phyloP scores from a whole-genome alignment of 1,140 invertebrate genomes.

The Campoletis sonorensis region DNA sequence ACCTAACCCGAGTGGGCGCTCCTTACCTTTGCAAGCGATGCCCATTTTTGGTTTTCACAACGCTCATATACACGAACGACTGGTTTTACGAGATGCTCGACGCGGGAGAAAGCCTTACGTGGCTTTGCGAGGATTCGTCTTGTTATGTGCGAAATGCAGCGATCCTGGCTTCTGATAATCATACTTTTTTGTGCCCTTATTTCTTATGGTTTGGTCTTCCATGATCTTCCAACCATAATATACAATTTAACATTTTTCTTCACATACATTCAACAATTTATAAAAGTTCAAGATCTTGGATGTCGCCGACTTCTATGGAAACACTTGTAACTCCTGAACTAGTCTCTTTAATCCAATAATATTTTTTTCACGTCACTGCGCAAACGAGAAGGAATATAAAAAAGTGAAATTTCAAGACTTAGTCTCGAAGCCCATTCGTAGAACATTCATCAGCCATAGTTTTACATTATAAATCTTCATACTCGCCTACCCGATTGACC shows the following conservation, averaged over 20 bases:
- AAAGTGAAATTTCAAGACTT: too few species aligned
- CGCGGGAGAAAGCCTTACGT: constrained; percentile 6
- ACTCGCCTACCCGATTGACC: constrained; percentile 21
- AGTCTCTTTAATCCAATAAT: too few species aligned
- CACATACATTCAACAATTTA: too few species aligned
- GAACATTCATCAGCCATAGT: background rate
- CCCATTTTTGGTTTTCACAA: constrained; percentile 26
- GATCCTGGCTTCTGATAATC: background rate
- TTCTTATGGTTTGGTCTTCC: background rate
- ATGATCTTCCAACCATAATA: too few species aligned
- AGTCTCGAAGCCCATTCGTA: too few species aligned
- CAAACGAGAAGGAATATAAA: too few species aligned
- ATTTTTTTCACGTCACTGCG: too few species aligned
- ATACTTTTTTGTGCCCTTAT: background rate
- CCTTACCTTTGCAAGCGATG: constrained; percentile 2
- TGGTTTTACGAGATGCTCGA: constrained; percentile 35
- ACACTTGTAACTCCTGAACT: too few species aligned
- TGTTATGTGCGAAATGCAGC: background rate
- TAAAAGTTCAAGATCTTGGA: too few species aligned
- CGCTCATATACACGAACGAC: constrained; percentile 25
- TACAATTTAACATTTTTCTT: too few species aligned
- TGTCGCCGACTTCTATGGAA: too few species aligned
- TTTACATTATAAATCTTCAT: background rate
- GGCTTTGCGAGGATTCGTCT: constrained; percentile 12
- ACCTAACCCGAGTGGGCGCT: constrained; percentile 2